Percentiles rank a stretch among this genome's conserved stretches.
Conservation (phyloP, 2,113 vertebrate genomes). For the Nothoprocta perdicaria region DNA sequence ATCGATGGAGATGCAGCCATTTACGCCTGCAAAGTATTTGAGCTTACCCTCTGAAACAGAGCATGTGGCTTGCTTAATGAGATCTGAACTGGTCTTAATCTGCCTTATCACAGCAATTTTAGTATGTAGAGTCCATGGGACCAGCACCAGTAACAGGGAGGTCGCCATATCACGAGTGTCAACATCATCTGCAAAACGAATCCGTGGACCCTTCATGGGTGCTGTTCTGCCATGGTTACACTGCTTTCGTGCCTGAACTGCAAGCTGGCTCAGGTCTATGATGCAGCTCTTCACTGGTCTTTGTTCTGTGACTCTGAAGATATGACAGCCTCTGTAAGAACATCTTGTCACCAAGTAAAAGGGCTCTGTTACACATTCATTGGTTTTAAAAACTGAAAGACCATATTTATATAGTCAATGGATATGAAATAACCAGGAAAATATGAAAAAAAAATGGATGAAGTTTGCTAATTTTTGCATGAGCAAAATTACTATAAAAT, state of each 20-base stretch:
- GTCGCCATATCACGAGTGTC: rapidly evolving
- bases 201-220: not conserved
- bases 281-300: rapidly evolving
- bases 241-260: rapidly evolving
- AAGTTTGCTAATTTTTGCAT: not conserved
- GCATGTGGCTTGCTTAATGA: not conserved
- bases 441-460: not conserved
- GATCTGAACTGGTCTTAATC: not conserved
- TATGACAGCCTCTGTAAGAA: not conserved
- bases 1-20: not conserved
- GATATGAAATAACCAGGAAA: not conserved
- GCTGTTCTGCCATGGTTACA: not conserved
- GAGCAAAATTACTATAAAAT: conserved; percentile 42
- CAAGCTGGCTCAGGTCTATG: not conserved
- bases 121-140: rapidly evolving
- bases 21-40: not conserved
- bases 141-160: rapidly evolving
- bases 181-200: not conserved
- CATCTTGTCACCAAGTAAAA: not conserved
- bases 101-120: not conserved
- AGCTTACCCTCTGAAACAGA: not conserved
- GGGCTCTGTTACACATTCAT: not conserved
- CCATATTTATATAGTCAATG: not conserved
- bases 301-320: rapidly evolving
- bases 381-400: not conserved